Conservation (phyloP, 2,113 vertebrate genomes). For the Trochalopteron elliotii region DNA sequence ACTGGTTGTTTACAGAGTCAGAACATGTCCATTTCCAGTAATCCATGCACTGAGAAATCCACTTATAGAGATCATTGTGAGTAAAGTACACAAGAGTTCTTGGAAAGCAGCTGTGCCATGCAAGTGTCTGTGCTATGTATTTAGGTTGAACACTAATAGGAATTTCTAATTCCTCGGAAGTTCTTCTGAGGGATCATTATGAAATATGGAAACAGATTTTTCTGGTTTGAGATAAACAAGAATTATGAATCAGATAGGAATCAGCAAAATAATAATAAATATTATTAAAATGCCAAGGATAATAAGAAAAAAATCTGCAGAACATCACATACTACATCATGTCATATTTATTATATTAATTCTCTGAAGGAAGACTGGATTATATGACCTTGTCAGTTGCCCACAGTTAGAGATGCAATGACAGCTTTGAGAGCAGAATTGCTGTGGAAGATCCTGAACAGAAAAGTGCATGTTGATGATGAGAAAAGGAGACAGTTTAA, state of each 20-base stretch:
- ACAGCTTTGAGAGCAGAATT: neutral
- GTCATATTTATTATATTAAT: neutral
- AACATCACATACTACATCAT: neutral
- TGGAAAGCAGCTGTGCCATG: neutral
- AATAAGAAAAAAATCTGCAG: neutral
- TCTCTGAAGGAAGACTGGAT: neutral
- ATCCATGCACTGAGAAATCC: neutral
- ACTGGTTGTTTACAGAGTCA: neutral
- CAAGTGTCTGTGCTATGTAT: neutral
- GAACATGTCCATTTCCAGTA: neutral
- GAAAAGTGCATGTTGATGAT: neutral
- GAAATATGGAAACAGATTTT: neutral
- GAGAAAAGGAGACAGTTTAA: neutral
- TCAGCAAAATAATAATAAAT: neutral
- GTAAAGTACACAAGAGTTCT: neutral
- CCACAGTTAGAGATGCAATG: neutral
- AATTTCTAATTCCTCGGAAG: neutral
- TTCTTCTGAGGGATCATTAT: neutral
- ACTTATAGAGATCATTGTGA: neutral
- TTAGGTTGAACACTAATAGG: neutral
- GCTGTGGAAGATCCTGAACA: neutral
- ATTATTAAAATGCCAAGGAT: neutral
- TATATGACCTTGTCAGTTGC: neutral
- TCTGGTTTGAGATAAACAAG: neutral
- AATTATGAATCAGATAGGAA: neutral